Conservation (phyloP, 2,113 vertebrate species). For the Sakesphorus luctuosus region DNA sequence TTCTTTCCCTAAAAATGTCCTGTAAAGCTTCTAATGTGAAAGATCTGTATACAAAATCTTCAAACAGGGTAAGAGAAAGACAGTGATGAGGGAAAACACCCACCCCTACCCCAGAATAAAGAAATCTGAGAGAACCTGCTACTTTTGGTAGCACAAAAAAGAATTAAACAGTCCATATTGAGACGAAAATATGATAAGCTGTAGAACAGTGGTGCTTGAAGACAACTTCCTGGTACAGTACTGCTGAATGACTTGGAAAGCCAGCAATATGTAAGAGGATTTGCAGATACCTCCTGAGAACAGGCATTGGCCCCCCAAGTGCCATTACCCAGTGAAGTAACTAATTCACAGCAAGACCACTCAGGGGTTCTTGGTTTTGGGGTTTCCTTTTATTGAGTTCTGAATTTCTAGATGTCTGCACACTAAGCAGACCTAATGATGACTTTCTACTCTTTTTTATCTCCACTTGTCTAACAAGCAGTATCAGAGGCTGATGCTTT, state of each 20-base stretch:
- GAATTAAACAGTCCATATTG: neutral
- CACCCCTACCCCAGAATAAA: neutral
- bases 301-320: neutral
- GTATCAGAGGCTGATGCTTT: neutral
- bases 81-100: no score
- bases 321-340: neutral
- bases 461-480: neutral
- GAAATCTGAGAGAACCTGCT: neutral
- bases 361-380: neutral
- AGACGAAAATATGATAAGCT: neutral
- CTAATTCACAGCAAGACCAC: neutral
- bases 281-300: neutral
- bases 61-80: neutral
- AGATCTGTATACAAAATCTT: neutral
- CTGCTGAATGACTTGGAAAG: neutral
- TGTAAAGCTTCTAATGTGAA: neutral
- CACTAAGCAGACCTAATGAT: neutral
- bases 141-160: neutral
- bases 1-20: neutral
- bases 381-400: neutral
- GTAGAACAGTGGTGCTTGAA: neutral
- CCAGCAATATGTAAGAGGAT: neutral
- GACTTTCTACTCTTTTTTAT: neutral
- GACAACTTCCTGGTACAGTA: neutral
- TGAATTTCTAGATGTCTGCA: neutral